These are phyloP conservation scores for human DNA, from an alignment of 2,113 vertebrate species.

Conservation along the genomic window DNA sequence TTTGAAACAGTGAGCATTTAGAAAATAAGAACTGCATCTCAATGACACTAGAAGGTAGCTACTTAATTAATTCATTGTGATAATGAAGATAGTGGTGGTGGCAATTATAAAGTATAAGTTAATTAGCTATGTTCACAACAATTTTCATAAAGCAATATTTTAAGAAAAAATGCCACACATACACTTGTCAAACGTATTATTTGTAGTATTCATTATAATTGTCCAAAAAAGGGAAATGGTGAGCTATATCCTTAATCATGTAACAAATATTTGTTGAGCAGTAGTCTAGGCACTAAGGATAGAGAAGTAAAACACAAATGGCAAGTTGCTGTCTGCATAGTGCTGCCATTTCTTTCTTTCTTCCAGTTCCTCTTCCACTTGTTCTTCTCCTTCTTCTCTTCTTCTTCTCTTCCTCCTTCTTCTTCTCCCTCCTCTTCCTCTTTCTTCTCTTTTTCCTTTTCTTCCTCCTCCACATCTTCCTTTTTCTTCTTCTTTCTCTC, in stretches of 20 bases:
- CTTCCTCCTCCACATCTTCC: neutral
- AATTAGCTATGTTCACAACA: neutral
- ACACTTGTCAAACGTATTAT: neutral
- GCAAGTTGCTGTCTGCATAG: neutral
- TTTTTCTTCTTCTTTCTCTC: neutral
- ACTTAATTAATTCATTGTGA: neutral
- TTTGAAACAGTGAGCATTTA: slow-evolving; percentile 9
- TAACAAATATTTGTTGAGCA: neutral
- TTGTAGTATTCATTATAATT: neutral
- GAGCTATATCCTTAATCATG: neutral
- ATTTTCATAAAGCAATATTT: neutral
- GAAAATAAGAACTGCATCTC: neutral
- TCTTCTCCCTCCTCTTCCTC: neutral
- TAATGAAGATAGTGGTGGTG: neutral
- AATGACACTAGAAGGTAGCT: neutral
- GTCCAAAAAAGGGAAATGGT: neutral
- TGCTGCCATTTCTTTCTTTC: neutral
- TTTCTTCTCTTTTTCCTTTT: neutral
- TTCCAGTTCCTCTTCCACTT: neutral
- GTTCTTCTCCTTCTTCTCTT: neutral
- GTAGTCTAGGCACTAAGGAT: neutral
- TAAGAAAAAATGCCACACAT: neutral
- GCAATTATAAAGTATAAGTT: neutral
- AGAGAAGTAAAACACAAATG: neutral
- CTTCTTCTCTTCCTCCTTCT: neutral